phyloP scores from a whole-genome alignment of 2,113 vertebrate genomes.

The Pachypanchax playfairii region DNA sequence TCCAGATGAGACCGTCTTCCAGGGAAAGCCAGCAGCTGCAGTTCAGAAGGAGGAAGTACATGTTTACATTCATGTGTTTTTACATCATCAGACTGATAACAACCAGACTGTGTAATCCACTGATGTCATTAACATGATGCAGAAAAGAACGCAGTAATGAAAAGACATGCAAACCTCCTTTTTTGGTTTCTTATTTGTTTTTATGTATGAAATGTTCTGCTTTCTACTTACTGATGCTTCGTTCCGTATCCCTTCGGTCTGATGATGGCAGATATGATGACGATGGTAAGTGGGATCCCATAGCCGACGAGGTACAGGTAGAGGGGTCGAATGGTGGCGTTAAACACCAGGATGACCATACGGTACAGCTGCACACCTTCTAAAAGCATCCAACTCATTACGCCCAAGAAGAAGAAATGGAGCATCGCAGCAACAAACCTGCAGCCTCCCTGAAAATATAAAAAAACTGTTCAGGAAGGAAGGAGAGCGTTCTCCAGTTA shows the following conservation, averaged over 20 bases:
- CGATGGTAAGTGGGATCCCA: conserved; percentile 78
- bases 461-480: neutral
- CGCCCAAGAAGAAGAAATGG: conserved; percentile 86
- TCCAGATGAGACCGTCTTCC: conserved; percentile 80
- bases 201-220: no score
- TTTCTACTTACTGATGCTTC: conserved; percentile 70
- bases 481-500: no score
- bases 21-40: conserved; percentile 85
- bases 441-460: conserved; percentile 76
- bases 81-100: neutral
- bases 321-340: conserved; percentile 75
- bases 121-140: conserved; percentile 14
- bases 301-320: conserved; percentile 81
- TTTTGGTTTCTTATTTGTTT: neutral
- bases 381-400: conserved; percentile 89
- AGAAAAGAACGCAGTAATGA: neutral
- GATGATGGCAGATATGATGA: conserved; percentile 76
- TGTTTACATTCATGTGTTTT: conserved; percentile 10
- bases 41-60: conserved; percentile 10
- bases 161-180: neutral
- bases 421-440: conserved; percentile 82
- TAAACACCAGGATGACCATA: conserved; percentile 88
- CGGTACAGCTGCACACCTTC: conserved; percentile 89
- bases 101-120: conserved; percentile 9
- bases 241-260: conserved; percentile 78